Evolutionary conservation across 2,888 invertebrate species (phyloP).

Genomic region (Biston betularia): DNA sequence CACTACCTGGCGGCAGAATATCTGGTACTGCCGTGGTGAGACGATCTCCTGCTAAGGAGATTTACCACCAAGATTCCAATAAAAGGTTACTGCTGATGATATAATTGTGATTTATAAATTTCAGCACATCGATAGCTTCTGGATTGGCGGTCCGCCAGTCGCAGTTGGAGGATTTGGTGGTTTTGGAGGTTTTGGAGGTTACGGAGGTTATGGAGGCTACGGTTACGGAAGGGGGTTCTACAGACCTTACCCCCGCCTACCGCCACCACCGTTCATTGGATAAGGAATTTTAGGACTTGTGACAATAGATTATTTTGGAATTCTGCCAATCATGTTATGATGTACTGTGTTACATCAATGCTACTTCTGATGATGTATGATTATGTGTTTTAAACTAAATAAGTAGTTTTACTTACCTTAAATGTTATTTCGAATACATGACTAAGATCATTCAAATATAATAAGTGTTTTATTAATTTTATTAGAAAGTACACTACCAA

Average conservation of each 20-base stretch:
- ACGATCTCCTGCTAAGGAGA: no score
- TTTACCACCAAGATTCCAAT: no score
- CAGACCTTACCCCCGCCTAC: constrained; percentile 11
- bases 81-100: no score
- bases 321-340: not conserved
- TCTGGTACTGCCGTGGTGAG: no score
- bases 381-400: no score
- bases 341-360: not conserved
- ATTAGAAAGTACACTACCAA: no score
- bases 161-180: constrained; percentile 12
- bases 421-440: no score
- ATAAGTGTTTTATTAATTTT: no score
- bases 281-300: not conserved
- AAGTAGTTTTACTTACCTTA: not conserved
- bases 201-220: constrained; percentile 7
- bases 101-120: not conserved
- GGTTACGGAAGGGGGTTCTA: constrained; percentile 14
- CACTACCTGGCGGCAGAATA: no score
- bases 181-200: not conserved
- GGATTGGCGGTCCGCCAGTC: constrained; percentile 10
- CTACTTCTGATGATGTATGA: constrained; percentile 3
- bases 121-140: constrained; percentile 7
- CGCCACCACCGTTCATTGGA: constrained; percentile 11
- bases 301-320: not conserved
- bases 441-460: no score